Conservation (phyloP, 2,888 invertebrate species). For the Drosophila subquinaria region DNA sequence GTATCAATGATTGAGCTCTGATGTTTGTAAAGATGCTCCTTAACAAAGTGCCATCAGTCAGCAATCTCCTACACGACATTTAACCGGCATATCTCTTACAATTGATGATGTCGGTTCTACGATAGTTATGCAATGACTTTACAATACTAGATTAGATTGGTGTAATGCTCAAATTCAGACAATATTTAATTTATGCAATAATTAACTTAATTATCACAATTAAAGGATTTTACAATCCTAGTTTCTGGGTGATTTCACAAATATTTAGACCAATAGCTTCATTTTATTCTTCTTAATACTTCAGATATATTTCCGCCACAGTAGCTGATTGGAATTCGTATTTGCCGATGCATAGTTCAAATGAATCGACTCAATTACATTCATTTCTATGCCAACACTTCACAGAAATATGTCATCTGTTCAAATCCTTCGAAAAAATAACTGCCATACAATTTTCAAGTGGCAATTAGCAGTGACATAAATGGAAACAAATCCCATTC, state of each 20-base stretch:
- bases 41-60: conserved; percentile 12
- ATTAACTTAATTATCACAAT: too few species aligned
- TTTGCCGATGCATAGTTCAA: not conserved
- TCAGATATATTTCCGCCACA: too few species aligned
- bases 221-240: too few species aligned
- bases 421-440: conserved; percentile 35
- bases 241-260: not conserved
- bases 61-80: conserved; percentile 10
- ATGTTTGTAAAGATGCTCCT: conserved; percentile 33
- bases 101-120: too few species aligned
- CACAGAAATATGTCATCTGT: conserved; percentile 34
- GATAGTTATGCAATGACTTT: too few species aligned
- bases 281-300: too few species aligned
- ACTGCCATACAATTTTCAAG: conserved; percentile 46
- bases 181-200: too few species aligned
- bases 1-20: conserved; percentile 54
- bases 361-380: conserved; percentile 9
- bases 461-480: conserved; percentile 68
- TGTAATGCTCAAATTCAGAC: not conserved
- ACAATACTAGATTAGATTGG: not conserved
- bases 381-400: conserved; percentile 29
- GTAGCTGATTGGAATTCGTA: conserved; percentile 9
- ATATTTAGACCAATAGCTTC: too few species aligned
- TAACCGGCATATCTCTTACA: conserved; percentile 1
- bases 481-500: conserved; percentile 32